Evolutionary conservation across 2,888 invertebrate species (phyloP).

Genomic region (Malthinus seriepunctatus): DNA sequence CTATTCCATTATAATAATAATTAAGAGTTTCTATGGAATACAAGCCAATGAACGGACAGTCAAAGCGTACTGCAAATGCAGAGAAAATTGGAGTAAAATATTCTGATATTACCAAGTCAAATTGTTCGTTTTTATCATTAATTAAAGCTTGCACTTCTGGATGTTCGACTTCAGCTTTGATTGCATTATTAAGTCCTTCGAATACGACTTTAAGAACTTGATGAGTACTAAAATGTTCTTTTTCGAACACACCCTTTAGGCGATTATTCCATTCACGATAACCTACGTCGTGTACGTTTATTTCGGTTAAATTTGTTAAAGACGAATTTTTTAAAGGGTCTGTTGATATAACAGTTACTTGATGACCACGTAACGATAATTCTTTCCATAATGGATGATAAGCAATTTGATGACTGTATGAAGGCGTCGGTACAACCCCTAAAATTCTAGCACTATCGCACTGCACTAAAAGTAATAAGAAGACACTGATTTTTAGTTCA

Average conservation of each 20-base stretch:
- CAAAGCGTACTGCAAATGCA: background rate
- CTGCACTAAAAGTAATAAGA: no score
- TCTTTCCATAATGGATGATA: conserved; percentile 54
- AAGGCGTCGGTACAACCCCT: conserved; percentile 52
- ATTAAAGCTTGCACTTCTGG: conserved; percentile 42
- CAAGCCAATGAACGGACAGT: background rate
- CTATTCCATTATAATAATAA: background rate
- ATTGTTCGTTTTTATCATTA: background rate
- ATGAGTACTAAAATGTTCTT: background rate
- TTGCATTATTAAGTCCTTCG: no score
- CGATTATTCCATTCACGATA: conserved; percentile 33
- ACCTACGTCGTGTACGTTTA: conserved; percentile 45
- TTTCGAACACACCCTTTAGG: background rate
- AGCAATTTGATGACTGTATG: conserved; percentile 57
- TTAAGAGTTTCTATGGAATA: background rate
- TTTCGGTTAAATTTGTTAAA: conserved; percentile 51
- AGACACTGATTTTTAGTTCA: background rate
- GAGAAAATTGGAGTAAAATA: background rate
- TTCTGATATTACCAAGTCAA: background rate
- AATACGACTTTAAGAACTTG: no score
- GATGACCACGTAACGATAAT: conserved; percentile 55
- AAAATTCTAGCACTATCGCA: conserved; percentile 48
- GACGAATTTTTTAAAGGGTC: conserved; percentile 50
- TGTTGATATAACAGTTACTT: conserved; percentile 55
- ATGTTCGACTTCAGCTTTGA: conserved; percentile 22